Evolutionary conservation across 1,140 invertebrate species (phyloP), one percentile per base, ranked within the genome.

Genomic region (Drosophila teissieri): DNA sequence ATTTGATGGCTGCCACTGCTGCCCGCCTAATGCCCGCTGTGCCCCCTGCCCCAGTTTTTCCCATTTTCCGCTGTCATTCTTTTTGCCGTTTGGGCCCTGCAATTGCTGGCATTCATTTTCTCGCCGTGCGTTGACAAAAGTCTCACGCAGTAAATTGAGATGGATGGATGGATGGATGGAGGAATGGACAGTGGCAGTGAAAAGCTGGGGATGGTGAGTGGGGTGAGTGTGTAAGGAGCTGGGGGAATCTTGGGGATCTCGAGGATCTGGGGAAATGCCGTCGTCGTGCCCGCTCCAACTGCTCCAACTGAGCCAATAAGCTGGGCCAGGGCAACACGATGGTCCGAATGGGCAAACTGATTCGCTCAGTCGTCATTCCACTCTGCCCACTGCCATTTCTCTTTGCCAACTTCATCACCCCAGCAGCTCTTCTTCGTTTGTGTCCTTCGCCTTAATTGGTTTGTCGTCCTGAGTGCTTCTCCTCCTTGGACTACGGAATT

Each of bases 71-170:
- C 19, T 12, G 12, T 12, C 36, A 27, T 5, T 22, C n/a, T 17
- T 45, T 37, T 34, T 19, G 31, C 19, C 22, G n/a, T 46, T 19
- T 8, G 11, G 34, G 27, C 42, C 19, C 39, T 55, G 62, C 42
- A 39, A 40, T 68, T 60, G 44, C 27, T 55, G 73, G 63, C 73
- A 68, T 76, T 68, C 73, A 77, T 77, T 77, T 77, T 77, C 73
- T 69, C 60, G 60, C 60, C 65, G 74, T 63, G 73, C 74, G 73
- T 77, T 69, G 74, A 76, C 73, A 76, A 76, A 76, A 77, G 74
- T 76, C 56, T 76, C 73, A 69, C 73, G 73, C 74, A 77, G 62
- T 77, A 77, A 77, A 77, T 77, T 77, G 73, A 77, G 74, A 77
- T 77, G 73, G 74, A 70, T 70, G 67, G 74, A 77, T 77, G 73